phyloP scores from a whole-genome alignment of 2,797 vertebrate species.

The Tolypeutes matacus region DNA sequence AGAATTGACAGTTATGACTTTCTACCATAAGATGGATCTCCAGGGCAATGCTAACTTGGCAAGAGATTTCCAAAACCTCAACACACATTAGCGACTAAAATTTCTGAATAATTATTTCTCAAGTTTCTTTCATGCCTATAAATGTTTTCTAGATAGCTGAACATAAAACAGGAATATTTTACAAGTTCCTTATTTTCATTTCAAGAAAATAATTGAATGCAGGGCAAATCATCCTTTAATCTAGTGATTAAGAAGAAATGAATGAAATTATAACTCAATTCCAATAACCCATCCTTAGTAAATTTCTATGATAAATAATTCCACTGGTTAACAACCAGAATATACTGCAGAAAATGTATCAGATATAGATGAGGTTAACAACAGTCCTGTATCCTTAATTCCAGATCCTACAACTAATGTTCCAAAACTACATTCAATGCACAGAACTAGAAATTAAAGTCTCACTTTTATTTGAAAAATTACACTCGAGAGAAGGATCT shows the following conservation, averaged over 20 bases:
- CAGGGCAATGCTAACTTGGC: not conserved
- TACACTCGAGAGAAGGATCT: constrained; percentile 18
- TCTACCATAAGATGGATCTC: not conserved
- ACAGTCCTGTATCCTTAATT: not conserved
- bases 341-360: not conserved
- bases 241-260: constrained; percentile 16
- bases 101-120: not conserved
- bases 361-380: not conserved
- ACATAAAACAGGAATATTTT: constrained; percentile 42
- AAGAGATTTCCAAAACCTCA: constrained; percentile 7
- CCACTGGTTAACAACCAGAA: not conserved
- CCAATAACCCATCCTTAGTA: not conserved
- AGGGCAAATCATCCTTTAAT: constrained; percentile 3
- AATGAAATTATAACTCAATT: constrained; percentile 48
- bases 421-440: not conserved
- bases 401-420: not conserved
- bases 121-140: not conserved
- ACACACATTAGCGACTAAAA: not conserved
- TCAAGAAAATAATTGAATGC: constrained; percentile 7
- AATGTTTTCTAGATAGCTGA: not conserved
- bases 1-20: not conserved
- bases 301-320: constrained; percentile 20
- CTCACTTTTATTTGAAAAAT: constrained; percentile 1
- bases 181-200: constrained; percentile 27
- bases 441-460: not conserved